These are phyloP conservation scores for Benitochromis conjunctus DNA, from an alignment of 2,113 vertebrate genomes.

Conservation along the genomic window DNA sequence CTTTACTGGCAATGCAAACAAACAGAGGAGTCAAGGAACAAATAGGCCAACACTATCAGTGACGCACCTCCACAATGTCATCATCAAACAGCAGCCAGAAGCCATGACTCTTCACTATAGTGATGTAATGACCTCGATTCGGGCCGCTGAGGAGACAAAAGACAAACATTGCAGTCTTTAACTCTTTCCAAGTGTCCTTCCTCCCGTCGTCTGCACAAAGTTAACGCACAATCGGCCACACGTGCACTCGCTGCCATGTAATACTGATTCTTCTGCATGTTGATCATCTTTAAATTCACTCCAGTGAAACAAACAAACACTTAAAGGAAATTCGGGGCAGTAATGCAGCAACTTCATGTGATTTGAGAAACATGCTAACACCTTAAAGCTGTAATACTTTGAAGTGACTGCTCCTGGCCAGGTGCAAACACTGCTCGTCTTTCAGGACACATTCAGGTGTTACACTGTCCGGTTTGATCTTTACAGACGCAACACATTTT, in stretches of 20 bases:
- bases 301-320: background rate
- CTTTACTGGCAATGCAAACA: background rate
- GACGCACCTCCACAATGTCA: constrained; percentile 95
- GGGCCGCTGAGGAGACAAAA: constrained; percentile 82
- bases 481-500: background rate
- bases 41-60: background rate
- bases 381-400: background rate
- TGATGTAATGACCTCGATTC: constrained; percentile 95
- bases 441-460: background rate
- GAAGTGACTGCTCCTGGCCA: background rate
- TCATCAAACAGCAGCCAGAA: constrained; percentile 98
- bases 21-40: background rate
- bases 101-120: constrained; percentile 97
- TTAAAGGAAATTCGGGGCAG: background rate
- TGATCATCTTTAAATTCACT: background rate
- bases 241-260: background rate
- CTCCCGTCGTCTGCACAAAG: background rate
- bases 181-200: background rate
- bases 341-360: background rate
- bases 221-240: background rate
- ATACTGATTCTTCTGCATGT: background rate
- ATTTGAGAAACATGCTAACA: background rate
- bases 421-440: background rate
- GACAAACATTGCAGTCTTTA: background rate
- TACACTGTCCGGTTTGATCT: background rate